phyloP scores from a whole-genome alignment of 2,888 invertebrate species.

The Uloborus plumipes region DNA sequence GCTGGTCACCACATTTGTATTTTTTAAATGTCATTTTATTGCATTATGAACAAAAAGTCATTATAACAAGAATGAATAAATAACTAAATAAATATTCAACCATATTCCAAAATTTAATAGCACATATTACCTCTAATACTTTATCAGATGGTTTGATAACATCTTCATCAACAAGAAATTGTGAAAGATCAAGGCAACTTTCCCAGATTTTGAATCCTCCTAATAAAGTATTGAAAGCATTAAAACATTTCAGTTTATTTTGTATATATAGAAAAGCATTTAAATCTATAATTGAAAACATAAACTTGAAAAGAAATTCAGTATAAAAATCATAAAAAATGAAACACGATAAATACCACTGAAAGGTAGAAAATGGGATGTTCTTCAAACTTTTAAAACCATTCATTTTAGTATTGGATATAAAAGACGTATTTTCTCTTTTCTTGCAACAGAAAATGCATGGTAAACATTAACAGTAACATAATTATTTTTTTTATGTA shows the following conservation, averaged over 20 bases:
- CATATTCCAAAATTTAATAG: neutral
- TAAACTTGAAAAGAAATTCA: neutral
- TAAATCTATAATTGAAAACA: neutral
- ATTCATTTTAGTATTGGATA: too few species aligned
- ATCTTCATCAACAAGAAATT: constrained; percentile 76
- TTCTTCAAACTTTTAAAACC: too few species aligned
- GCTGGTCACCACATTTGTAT: too few species aligned
- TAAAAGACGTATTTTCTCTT: too few species aligned
- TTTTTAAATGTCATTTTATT: too few species aligned
- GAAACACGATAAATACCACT: too few species aligned
- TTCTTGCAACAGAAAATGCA: too few species aligned
- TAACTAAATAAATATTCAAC: neutral
- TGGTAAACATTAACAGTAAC: too few species aligned
- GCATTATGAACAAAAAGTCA: neutral
- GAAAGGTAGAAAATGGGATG: too few species aligned
- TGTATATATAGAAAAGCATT: neutral
- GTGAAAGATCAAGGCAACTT: constrained; percentile 85
- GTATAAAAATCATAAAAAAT: too few species aligned
- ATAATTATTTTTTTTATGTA: too few species aligned
- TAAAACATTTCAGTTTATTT: neutral
- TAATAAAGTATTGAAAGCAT: constrained; percentile 69
- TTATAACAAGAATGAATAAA: neutral
- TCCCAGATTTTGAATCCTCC: constrained; percentile 98
- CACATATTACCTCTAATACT: constrained; percentile 78
- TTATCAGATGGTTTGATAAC: constrained; percentile 72